phyloP scores from a whole-genome alignment of 2,888 invertebrate species.

The Euplagia quadripunctaria region DNA sequence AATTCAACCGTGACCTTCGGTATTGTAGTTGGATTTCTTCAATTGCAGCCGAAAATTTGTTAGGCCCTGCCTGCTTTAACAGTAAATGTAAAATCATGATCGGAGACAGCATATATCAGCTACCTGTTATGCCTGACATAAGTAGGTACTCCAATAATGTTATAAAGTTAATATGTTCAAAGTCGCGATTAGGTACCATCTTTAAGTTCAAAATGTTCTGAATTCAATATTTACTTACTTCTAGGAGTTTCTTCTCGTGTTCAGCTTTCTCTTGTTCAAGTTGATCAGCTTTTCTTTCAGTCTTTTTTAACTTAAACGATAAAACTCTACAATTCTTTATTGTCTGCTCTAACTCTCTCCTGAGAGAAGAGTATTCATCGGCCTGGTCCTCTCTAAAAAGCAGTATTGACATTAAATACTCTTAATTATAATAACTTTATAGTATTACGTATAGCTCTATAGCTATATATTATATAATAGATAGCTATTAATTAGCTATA shows the following conservation, averaged over 20 bases:
- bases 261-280: constrained; percentile 95
- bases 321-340: constrained; percentile 99
- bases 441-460: no score
- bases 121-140: neutral
- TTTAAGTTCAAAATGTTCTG: neutral
- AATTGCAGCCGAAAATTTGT: no score
- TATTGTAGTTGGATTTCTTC: no score
- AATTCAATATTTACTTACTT: constrained; percentile 58
- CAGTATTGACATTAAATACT: neutral
- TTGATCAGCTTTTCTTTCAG: constrained; percentile 95
- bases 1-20: no score
- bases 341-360: constrained; percentile 98
- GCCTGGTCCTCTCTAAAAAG: constrained; percentile 96
- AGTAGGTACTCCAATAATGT: neutral
- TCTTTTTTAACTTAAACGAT: constrained; percentile 98
- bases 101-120: neutral
- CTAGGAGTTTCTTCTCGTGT: constrained; percentile 89
- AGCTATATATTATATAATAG: no score
- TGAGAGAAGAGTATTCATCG: constrained; percentile 97
- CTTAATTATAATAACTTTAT: neutral
- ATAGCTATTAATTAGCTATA: no score
- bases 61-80: no score
- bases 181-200: neutral
- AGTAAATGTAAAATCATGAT: neutral
- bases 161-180: neutral